Conservation (phyloP, 2,797 vertebrate genomes). For the Poecilia picta region DNA sequence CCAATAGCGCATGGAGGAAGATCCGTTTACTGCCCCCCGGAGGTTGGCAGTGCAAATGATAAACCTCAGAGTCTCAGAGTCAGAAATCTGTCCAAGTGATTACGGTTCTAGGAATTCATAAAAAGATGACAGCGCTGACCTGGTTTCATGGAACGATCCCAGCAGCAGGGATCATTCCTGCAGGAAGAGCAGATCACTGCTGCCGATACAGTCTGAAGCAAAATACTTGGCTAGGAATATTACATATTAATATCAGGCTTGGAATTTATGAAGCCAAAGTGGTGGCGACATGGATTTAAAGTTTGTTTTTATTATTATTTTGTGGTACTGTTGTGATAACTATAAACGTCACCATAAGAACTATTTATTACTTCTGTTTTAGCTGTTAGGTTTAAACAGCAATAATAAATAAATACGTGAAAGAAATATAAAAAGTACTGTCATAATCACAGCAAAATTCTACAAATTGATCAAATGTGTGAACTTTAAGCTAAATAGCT, state of each 20-base stretch:
- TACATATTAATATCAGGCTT: not conserved
- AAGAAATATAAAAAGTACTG: not conserved
- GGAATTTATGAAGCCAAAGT: not conserved
- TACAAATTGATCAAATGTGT: not conserved
- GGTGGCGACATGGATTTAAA: no score
- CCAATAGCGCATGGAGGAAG: no score
- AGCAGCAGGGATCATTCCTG: not conserved
- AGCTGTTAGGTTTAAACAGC: not conserved
- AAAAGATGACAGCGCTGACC: not conserved
- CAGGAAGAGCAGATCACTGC: not conserved
- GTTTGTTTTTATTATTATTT: no score
- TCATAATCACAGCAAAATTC: not conserved
- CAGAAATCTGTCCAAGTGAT: slow-evolving; percentile 1
- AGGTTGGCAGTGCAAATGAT: not conserved
- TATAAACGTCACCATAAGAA: no score
- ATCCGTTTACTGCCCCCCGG: not conserved
- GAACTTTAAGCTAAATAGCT: not conserved
- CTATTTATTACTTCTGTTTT: no score
- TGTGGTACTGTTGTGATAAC: no score
- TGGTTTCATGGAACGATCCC: not conserved
- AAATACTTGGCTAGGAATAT: not conserved
- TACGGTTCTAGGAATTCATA: not conserved
- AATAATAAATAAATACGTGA: not conserved
- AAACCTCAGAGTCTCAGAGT: not conserved
- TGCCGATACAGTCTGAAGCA: not conserved